Conservation (phyloP, 1,140 invertebrate genomes). For the Drosophila mayri region DNA sequence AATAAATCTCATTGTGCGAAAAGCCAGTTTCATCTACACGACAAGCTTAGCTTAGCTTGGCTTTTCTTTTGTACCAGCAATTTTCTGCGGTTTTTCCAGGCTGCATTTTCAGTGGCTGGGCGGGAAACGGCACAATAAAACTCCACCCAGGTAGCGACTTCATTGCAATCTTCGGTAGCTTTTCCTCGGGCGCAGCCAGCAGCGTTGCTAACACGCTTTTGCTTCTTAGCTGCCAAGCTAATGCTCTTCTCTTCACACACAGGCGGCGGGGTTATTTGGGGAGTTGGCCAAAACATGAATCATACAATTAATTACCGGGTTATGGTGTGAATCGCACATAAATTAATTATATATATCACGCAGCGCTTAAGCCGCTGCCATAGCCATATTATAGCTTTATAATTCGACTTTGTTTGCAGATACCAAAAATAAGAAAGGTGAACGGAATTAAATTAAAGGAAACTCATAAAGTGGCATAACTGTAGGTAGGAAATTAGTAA, state of each 20-base stretch:
- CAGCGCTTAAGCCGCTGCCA: conserved; percentile 15
- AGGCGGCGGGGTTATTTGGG: conserved; percentile 14
- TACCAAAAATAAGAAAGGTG: conserved; percentile 9
- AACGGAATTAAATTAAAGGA: conserved; percentile 17
- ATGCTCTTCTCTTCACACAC: conserved; percentile 17
- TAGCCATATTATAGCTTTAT: conserved; percentile 4
- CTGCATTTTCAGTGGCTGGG: conserved; percentile 8
- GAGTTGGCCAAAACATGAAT: conserved; percentile 22
- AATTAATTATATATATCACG: conserved; percentile 30
- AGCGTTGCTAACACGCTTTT: conserved; percentile 71
- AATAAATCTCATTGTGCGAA: conserved; percentile 79
- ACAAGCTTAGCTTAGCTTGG: conserved; percentile 42
- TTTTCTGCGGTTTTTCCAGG: conserved; percentile 65
- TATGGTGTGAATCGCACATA: conserved; percentile 35
- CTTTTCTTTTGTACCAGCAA: conserved; percentile 52
- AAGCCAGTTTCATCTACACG: conserved; percentile 60
- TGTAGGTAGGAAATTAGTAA: neutral
- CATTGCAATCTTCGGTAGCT: conserved; percentile 54
- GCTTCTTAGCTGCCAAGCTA: conserved; percentile 62
- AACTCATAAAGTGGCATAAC: neutral
- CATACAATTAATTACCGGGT: conserved; percentile 36
- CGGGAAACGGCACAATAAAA: conserved; percentile 22
- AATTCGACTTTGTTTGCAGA: conserved; percentile 13
- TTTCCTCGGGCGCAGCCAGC: conserved; percentile 30
- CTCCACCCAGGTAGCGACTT: conserved; percentile 67